phyloP scores from a whole-genome alignment of 2,888 invertebrate genomes.

The Drosophila stalkeri region DNA sequence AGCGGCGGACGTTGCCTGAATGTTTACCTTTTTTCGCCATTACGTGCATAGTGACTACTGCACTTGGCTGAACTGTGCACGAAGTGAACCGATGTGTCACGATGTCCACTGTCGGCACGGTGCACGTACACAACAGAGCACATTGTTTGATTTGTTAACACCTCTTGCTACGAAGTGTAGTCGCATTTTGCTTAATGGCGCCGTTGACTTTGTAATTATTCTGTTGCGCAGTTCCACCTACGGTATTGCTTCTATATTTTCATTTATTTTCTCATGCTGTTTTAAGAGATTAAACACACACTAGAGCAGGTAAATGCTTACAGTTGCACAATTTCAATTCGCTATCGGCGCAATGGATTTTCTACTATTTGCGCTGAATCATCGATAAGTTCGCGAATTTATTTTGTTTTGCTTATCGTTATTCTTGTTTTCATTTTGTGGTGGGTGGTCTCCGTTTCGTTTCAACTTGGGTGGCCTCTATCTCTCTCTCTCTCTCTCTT shows the following conservation, averaged over 20 bases:
- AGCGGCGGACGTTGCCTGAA: slow-evolving; percentile 16
- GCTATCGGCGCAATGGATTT: slow-evolving; percentile 39
- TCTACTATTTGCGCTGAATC: slow-evolving; percentile 50
- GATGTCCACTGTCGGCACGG: slow-evolving; percentile 16
- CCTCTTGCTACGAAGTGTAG: slow-evolving; percentile 50
- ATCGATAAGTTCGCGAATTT: slow-evolving; percentile 55
- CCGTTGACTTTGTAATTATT: slow-evolving; percentile 63
- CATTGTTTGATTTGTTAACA: slow-evolving; percentile 52
- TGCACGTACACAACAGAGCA: slow-evolving; percentile 46
- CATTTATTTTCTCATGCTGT: slow-evolving; percentile 49
- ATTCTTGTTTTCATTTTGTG: slow-evolving; percentile 14
- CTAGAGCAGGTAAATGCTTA: not conserved
- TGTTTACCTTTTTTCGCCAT: slow-evolving; percentile 54
- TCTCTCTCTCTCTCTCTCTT: not conserved
- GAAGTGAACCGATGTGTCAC: slow-evolving; percentile 8
- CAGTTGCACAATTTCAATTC: slow-evolving; percentile 19
- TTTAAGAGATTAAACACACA: slow-evolving; percentile 35
- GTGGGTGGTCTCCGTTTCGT: slow-evolving; percentile 50
- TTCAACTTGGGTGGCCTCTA: slow-evolving; percentile 52
- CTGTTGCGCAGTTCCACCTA: slow-evolving; percentile 65
- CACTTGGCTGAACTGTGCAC: slow-evolving; percentile 20
- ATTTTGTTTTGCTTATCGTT: slow-evolving; percentile 49
- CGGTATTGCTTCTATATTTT: slow-evolving; percentile 39
- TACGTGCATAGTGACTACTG: slow-evolving; percentile 51
- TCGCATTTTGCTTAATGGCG: slow-evolving; percentile 42